Percentiles rank a stretch among this genome's conserved stretches.
These are phyloP conservation scores for Apamea crenata DNA, from an alignment of 2,888 invertebrate genomes.

Conservation along the genomic window DNA sequence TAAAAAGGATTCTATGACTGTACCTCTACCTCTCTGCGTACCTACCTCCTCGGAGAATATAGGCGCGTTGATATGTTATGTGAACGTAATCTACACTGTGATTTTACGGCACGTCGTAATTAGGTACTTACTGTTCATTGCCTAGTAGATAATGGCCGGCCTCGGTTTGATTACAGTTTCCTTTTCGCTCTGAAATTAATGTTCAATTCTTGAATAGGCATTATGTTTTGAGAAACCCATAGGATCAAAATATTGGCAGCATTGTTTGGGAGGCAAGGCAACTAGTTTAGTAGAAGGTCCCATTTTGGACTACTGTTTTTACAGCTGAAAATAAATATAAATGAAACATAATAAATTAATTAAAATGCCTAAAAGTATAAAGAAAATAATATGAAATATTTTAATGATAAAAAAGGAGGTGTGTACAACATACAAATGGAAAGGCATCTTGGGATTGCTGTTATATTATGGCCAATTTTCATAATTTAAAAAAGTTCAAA, in stretches of 20 bases:
- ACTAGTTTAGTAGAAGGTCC: no score
- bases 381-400: not conserved
- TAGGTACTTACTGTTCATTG: not conserved
- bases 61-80: no score
- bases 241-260: not conserved
- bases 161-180: slow-evolving; percentile 18
- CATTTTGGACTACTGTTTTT: not conserved
- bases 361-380: not conserved
- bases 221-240: not conserved
- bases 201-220: not conserved
- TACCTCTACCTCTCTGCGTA: no score
- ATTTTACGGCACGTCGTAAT: not conserved
- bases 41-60: no score
- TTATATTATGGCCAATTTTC: no score
- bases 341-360: not conserved
- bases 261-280: not conserved
- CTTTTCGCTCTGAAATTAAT: not conserved
- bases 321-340: not conserved
- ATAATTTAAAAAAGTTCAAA: no score
- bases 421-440: no score
- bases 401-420: not conserved
- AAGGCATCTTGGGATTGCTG: not conserved
- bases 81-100: not conserved
- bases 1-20: no score
- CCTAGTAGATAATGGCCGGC: not conserved